Percentiles rank a stretch among this genome's conserved stretches.
Evolutionary conservation across 2,888 invertebrate genomes (phyloP).

Genomic region (Nipponacmea schrenckii): DNA sequence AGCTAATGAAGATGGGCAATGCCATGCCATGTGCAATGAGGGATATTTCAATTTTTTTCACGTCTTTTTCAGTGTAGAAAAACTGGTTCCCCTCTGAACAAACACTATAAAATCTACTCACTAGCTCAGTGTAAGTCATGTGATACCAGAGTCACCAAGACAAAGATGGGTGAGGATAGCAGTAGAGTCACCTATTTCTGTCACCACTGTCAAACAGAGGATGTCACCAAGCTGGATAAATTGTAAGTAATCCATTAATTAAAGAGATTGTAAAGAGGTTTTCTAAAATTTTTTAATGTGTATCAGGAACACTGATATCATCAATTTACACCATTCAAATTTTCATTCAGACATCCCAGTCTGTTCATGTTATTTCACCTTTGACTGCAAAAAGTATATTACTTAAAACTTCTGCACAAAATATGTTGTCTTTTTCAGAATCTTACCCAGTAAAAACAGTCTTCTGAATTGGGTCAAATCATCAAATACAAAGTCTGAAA

Average conservation of each 20-base stretch:
- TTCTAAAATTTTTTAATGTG: not conserved
- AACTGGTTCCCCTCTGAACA: conserved; percentile 42
- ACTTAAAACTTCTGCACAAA: no score
- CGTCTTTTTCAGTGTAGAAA: conserved; percentile 45
- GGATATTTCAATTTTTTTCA: not conserved
- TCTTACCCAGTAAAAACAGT: conserved; percentile 48
- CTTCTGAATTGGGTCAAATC: conserved; percentile 52
- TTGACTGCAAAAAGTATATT: no score
- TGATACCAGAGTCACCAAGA: conserved; percentile 42
- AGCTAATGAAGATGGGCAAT: no score
- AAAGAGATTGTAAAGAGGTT: not conserved
- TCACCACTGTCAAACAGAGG: conserved; percentile 47
- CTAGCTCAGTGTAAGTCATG: conserved; percentile 48
- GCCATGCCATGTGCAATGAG: no score
- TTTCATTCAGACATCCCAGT: no score
- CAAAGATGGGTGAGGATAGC: conserved; percentile 49
- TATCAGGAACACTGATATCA: no score
- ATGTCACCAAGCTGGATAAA: conserved; percentile 26
- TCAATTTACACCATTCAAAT: no score
- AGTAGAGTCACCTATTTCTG: conserved; percentile 54
- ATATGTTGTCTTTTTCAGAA: conserved; percentile 36
- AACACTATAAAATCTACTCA: conserved; percentile 51
- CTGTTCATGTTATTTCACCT: no score
- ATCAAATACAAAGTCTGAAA: conserved; percentile 9
- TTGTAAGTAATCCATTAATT: conserved; percentile 19